Conservation (phyloP, 2,113 vertebrate species). For the Mellivora capensis region DNA sequence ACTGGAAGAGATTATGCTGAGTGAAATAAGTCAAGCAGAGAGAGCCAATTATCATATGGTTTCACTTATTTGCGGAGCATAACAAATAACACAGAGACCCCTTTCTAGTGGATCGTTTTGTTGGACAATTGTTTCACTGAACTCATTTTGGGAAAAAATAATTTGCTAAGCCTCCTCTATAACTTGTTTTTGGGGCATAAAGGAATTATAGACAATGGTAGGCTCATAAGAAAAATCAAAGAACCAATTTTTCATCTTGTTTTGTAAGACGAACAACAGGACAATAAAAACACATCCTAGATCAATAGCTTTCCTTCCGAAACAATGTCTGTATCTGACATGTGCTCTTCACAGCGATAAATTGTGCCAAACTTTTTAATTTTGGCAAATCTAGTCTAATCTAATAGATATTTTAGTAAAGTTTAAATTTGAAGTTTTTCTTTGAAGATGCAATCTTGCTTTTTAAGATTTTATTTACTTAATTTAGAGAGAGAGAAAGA, state of each 20-base stretch:
- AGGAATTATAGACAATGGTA: slow-evolving; percentile 23
- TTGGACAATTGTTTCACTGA: background rate
- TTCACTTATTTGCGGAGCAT: too few relatives aligned
- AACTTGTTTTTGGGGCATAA: slow-evolving; percentile 15
- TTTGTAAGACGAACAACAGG: background rate
- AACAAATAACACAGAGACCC: background rate
- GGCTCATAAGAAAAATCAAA: background rate
- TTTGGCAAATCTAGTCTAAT: background rate
- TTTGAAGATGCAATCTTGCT: background rate
- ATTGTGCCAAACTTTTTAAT: background rate
- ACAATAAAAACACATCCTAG: background rate
- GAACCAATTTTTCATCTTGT: background rate
- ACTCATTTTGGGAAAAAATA: background rate
- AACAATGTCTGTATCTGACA: background rate
- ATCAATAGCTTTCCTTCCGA: background rate
- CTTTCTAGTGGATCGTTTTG: background rate
- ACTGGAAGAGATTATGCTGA: too few relatives aligned
- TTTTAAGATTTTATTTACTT: background rate
- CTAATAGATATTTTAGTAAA: background rate
- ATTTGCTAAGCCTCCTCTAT: background rate
- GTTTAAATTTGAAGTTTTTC: background rate
- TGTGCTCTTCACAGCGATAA: rapidly evolving
- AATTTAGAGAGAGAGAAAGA: background rate
- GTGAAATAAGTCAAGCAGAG: too few relatives aligned
- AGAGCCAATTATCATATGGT: too few relatives aligned